Evolutionary conservation across 1,140 invertebrate species (phyloP).

Genomic region (Geopemphigus sp.): DNA sequence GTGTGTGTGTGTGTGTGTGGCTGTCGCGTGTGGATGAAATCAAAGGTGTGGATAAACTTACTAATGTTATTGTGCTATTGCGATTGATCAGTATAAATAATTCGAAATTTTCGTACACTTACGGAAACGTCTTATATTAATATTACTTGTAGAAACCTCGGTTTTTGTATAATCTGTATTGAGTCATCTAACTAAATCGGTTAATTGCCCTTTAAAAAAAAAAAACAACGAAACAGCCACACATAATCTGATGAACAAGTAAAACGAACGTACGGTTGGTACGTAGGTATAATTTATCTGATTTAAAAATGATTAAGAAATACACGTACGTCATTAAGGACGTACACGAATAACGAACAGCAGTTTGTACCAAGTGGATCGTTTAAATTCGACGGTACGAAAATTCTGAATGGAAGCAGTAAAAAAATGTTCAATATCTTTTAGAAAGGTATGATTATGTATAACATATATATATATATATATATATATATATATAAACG

Average conservation of each 20-base stretch:
- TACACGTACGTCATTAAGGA: background rate
- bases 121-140: too few relatives aligned
- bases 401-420: background rate
- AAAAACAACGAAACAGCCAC: too few relatives aligned
- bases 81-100: too few relatives aligned
- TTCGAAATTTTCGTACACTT: too few relatives aligned
- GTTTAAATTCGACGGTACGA: background rate
- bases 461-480: background rate
- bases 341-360: background rate
- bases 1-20: background rate
- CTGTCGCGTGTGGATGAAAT: background rate
- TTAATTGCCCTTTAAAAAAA: background rate
- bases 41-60: constrained; percentile 2
- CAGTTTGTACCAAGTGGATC: background rate
- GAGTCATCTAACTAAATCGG: background rate
- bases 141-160: background rate
- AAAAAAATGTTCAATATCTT: constrained; percentile 5
- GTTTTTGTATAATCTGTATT: background rate
- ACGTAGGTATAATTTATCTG: background rate
- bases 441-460: background rate
- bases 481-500: background rate
- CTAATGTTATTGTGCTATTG: background rate
- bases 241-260: background rate
- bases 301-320: constrained; percentile 16
- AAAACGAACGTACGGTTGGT: background rate